Evolutionary conservation across 1,140 invertebrate species (phyloP).

Genomic region (Muscidifurax raptorellus): DNA sequence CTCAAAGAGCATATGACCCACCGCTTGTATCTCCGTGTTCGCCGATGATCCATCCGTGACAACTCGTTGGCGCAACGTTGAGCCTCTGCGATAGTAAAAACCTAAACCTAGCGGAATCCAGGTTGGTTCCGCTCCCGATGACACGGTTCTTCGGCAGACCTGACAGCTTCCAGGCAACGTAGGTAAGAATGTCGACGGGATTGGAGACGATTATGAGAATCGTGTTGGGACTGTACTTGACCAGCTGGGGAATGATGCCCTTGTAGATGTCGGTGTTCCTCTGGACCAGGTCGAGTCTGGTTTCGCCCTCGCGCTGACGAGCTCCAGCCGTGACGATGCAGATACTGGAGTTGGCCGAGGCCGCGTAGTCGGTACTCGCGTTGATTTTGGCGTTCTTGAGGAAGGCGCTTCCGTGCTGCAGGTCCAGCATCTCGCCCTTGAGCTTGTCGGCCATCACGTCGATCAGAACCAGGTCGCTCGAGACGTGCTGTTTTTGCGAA

Average conservation of each 20-base stretch:
- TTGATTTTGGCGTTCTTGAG: constrained; percentile 86
- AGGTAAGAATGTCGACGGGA: constrained; percentile 93
- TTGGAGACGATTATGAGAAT: constrained; percentile 93
- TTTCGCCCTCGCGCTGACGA: constrained; percentile 90
- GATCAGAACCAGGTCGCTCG: constrained; percentile 87
- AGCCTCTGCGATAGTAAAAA: constrained; percentile 90
- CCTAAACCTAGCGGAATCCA: constrained; percentile 93
- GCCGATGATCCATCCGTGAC: constrained; percentile 93
- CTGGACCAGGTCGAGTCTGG: constrained; percentile 88
- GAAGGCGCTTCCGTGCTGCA: constrained; percentile 92
- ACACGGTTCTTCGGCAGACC: constrained; percentile 90
- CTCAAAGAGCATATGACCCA: constrained; percentile 60
- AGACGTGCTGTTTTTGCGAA: constrained; percentile 80
- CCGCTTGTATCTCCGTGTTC: constrained; percentile 90
- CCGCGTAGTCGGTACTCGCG: constrained; percentile 87
- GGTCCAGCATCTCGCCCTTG: constrained; percentile 91
- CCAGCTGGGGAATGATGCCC: constrained; percentile 86
- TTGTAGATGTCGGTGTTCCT: constrained; percentile 94
- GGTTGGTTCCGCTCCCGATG: constrained; percentile 93
- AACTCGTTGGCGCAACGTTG: constrained; percentile 86
- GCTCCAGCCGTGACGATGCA: constrained; percentile 93
- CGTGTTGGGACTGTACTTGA: constrained; percentile 90
- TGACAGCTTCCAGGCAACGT: constrained; percentile 94
- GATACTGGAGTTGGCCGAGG: constrained; percentile 86
- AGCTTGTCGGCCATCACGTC: constrained; percentile 89